Base-by-base conservation (phyloP, 1,140 invertebrate species). In the Drosophila sturtevanti region DNA sequence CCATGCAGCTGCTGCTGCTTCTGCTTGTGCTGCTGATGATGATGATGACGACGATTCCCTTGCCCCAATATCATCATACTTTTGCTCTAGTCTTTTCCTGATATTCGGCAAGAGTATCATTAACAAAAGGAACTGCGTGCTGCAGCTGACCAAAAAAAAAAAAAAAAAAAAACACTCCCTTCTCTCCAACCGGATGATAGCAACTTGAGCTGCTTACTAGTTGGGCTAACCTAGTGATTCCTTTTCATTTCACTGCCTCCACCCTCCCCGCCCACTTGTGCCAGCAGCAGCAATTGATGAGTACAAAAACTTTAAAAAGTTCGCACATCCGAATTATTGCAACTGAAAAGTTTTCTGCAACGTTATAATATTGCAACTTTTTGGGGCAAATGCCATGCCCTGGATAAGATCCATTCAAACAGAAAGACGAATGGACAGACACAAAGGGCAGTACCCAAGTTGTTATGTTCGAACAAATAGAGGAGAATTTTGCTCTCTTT, bases 101-200 rank as follows among this genome's bases (percentile, higher is more conserved):
- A 72, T 81, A 77, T 84, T 79, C 80, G 52, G 85, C 84, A 87
- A 73, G 85, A 87, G 84, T 87, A 87, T 87, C 84, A 89, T 87
- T 87, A 87, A 87, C 84, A 89, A 87, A 87, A 82, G 76, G 67
- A 87, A 84, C 85, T 87, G 82, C 84, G 76, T 87, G 79, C 82
- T 79, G 67, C 78, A 81, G 22, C 75, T 86, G 81, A 76, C 78
- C 82, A 48, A 86, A 55, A 31, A 31, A 4, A 31, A 31, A 31
- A 31, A 31, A 31, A 31, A 31, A 31, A 31, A 31, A 65, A 31
- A 14, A 37, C 9, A 24, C 41, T 11, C 34, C 31, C 22, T 48
- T 7, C 27, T 31, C 52, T 51, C 41, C 61, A 65, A 68, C 69
- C 61, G 59, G 68, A 68, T 77, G 69, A 51, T 56, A 72, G 66